Conservation (phyloP, 2,888 invertebrate genomes). For the Xylocampa areola region DNA sequence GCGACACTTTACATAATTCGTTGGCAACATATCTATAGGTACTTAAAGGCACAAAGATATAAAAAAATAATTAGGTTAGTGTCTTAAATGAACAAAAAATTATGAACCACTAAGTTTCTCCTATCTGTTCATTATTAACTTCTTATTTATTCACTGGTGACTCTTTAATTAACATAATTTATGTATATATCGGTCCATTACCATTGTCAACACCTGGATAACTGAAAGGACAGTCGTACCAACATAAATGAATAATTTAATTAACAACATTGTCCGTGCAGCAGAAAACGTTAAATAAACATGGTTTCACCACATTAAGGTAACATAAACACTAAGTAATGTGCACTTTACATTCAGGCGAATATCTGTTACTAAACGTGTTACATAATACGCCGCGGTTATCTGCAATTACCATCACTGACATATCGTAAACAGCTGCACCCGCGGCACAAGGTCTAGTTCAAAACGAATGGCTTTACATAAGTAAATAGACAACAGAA, state of each 20-base stretch:
- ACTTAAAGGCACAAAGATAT: no score
- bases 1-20: slow-evolving; percentile 50
- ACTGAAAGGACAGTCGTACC: slow-evolving; percentile 24
- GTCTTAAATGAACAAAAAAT: no score
- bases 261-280: slow-evolving; percentile 33
- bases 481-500: slow-evolving; percentile 67
- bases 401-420: slow-evolving; percentile 67
- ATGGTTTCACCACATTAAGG: slow-evolving; percentile 44
- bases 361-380: slow-evolving; percentile 67
- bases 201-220: slow-evolving; percentile 17
- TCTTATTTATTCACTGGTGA: slow-evolving; percentile 14
- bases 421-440: slow-evolving; percentile 64
- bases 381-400: slow-evolving; percentile 67
- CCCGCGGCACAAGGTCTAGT: slow-evolving; percentile 60
- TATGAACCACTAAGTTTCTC: slow-evolving; percentile 14
- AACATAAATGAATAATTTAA: slow-evolving; percentile 39
- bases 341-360: slow-evolving; percentile 55
- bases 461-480: slow-evolving; percentile 64
- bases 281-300: slow-evolving; percentile 37
- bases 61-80: no score
- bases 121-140: background rate
- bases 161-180: slow-evolving; percentile 33
- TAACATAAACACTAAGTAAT: slow-evolving; percentile 54
- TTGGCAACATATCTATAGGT: slow-evolving; percentile 31
- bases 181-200: slow-evolving; percentile 21